phyloP scores from a whole-genome alignment of 2,888 invertebrate genomes.

The Archaeoteleia sp. region DNA sequence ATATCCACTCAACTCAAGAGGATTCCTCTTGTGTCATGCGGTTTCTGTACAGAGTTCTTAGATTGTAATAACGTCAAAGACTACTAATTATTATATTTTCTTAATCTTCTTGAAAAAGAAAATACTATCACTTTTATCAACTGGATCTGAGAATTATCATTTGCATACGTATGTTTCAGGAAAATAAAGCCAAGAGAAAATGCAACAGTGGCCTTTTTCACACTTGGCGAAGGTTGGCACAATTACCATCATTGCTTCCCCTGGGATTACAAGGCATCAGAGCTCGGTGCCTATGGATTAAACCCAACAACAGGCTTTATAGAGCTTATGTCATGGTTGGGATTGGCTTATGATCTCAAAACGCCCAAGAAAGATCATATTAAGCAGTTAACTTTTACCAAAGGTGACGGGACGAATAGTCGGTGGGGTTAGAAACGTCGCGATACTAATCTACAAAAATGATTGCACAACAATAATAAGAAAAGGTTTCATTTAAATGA shows the following conservation, averaged over 20 bases:
- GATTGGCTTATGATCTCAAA: slow-evolving; percentile 70
- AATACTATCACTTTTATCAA: no score
- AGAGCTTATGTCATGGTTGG: slow-evolving; percentile 66
- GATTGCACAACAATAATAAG: no score
- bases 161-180: slow-evolving; percentile 62
- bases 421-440: no score
- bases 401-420: slow-evolving; percentile 68
- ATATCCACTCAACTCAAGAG: no score
- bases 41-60: no score
- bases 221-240: slow-evolving; percentile 79
- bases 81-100: no score
- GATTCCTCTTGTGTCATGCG: no score
- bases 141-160: no score
- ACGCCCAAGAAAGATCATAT: slow-evolving; percentile 62
- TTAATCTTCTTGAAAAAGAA: no score
- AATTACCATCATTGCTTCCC: slow-evolving; percentile 82
- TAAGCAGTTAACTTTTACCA: slow-evolving; percentile 58
- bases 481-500: no score
- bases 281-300: slow-evolving; percentile 64
- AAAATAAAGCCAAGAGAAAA: slow-evolving; percentile 75
- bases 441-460: no score
- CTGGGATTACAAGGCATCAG: slow-evolving; percentile 74
- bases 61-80: no score
- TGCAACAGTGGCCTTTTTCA: slow-evolving; percentile 74
- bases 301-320: slow-evolving; percentile 68